A percentile compares a stretch with the other conserved stretches of the same genome.
These are phyloP conservation scores for Saguinus midas DNA, from an alignment of 2,113 vertebrate species.

Conservation along the genomic window DNA sequence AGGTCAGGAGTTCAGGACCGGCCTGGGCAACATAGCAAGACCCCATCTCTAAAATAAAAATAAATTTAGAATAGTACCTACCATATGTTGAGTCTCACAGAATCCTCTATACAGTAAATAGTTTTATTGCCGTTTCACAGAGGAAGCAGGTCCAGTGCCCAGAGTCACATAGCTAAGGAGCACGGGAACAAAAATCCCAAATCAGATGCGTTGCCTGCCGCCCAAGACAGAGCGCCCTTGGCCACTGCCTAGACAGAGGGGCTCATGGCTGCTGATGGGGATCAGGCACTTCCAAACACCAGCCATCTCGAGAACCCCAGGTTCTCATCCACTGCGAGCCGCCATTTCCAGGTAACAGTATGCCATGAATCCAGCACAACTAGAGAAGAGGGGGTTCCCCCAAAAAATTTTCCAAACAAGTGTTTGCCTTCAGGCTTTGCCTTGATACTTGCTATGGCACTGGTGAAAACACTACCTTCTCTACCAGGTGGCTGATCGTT, in stretches of 20 bases:
- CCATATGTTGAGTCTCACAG: background rate
- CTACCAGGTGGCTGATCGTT: no score
- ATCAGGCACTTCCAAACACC: background rate
- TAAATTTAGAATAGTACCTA: background rate
- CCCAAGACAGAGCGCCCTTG: background rate
- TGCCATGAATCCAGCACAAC: background rate
- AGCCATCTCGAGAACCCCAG: background rate
- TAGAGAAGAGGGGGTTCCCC: background rate
- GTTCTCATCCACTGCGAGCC: background rate
- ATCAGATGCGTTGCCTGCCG: background rate
- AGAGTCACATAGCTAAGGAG: background rate
- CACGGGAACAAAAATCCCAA: no score
- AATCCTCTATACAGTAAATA: background rate
- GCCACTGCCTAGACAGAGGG: background rate
- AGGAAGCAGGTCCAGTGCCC: background rate
- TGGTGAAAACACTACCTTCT: background rate
- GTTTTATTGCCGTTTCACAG: background rate
- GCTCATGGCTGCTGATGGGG: rapidly evolving
- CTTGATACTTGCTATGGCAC: background rate
- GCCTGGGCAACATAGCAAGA: background rate
- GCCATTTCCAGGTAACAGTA: background rate
- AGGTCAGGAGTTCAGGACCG: background rate
- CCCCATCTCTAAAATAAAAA: background rate
- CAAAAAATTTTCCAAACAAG: background rate
- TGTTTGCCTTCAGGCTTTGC: background rate